Evolutionary conservation across 2,113 vertebrate species (phyloP), one percentile per base, ranked within the genome.

Genomic region (Dolichotis patagonum): DNA sequence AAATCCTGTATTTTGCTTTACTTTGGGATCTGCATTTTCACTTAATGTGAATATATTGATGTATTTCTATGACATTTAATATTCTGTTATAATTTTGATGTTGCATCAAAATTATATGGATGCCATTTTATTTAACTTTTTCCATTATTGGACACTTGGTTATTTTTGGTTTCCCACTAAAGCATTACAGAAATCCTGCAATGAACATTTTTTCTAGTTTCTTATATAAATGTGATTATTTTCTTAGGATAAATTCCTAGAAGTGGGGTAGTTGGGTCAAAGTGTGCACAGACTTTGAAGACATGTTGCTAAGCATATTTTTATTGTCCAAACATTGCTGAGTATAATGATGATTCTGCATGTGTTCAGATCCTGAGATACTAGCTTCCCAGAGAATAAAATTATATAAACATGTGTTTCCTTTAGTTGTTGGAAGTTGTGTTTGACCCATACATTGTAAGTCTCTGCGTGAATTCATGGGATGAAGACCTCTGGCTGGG

Each of bases 171-270:
- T 93, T 69, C 17, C 24, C n/a, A 73, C 26, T 54, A 9, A 19
- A 69, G 22, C 69, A 17, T 69, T 58, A 92, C 6, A 86, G 88
- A 54, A 82, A 77, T 67, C 46, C 35, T 84, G 32, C 85, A 92
- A 0, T 32, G 60, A 75, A 1, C 46, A 80, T 35, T 67, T 54
- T 46, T 20, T 94, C 10, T 46, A 22, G 17, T 91, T 84, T 89
- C 73, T 89, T 52, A 38, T 5, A 43, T 60, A 75, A 2, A 13
- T 56, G 7, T 73, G 52, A 86, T 91, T 88, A 77, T 85, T 95
- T 94, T 71, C 12, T 85, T 67, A 85, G 81, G 84, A 69, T 88
- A 95, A 80, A 87, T 87, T 63, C 54, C 30, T 78, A 80, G 52
- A 62, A 69, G 28, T 81, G 28, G 63, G 3, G 35, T 43, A n/a